Conservation (phyloP, 2,888 invertebrate species). For the Stenodema calcarata region DNA sequence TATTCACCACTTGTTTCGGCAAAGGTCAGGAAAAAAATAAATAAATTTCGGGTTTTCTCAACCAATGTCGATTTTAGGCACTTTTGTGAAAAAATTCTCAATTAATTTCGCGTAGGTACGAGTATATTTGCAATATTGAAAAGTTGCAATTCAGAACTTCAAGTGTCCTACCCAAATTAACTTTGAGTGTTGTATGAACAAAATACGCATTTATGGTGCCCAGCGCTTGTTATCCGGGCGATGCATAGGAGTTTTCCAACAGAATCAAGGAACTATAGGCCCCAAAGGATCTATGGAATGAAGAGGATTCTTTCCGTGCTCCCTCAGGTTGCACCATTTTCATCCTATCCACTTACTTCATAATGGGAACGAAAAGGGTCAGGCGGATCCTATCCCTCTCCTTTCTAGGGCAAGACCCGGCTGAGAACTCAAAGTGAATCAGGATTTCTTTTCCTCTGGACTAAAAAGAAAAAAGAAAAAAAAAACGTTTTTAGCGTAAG, state of each 20-base stretch:
- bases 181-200: no score
- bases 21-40: no score
- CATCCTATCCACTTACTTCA: slow-evolving; percentile 33
- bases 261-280: neutral
- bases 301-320: neutral
- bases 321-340: neutral
- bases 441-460: neutral
- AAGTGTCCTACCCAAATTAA: no score
- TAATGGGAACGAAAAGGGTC: slow-evolving; percentile 26
- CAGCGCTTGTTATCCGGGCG: neutral
- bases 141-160: no score
- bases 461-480: neutral
- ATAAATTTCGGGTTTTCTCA: no score
- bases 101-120: no score
- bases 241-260: neutral
- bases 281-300: neutral
- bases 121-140: no score
- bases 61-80: no score
- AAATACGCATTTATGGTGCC: neutral
- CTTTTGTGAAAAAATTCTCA: no score
- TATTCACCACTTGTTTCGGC: no score
- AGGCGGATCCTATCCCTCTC: neutral
- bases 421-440: slow-evolving; percentile 3
- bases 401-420: neutral
- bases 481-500: neutral